These are phyloP conservation scores for Diplodus sargus DNA, from an alignment of 2,797 vertebrate genomes.

Conservation along the genomic window DNA sequence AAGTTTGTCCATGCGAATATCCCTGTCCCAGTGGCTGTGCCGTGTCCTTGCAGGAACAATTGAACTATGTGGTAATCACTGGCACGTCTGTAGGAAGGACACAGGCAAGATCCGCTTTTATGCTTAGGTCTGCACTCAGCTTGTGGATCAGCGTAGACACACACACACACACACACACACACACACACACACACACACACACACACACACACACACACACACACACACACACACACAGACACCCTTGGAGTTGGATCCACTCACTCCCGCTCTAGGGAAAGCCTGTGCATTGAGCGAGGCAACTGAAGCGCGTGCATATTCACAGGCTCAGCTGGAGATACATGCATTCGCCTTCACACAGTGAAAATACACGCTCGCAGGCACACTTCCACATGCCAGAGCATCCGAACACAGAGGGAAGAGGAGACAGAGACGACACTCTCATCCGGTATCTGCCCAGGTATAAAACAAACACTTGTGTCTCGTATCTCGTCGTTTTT, in stretches of 20 bases:
- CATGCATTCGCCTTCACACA: conserved; percentile 54
- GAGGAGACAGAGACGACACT: conserved; percentile 56
- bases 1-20: conserved; percentile 29
- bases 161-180: conserved; percentile 38
- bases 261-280: conserved; percentile 57
- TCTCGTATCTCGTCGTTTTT: conserved; percentile 13
- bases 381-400: conserved; percentile 65
- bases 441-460: conserved; percentile 67
- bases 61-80: conserved; percentile 72
- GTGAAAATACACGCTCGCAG: conserved; percentile 61
- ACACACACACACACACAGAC: conserved; percentile 12
- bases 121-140: conserved; percentile 84
- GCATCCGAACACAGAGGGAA: conserved; percentile 63
- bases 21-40: conserved; percentile 44
- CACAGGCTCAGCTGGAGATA: conserved; percentile 59
- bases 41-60: conserved; percentile 51
- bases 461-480: conserved; percentile 68
- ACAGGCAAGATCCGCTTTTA: conserved; percentile 77
- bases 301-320: conserved; percentile 70
- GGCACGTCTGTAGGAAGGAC: conserved; percentile 71
- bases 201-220: too few species aligned
- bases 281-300: conserved; percentile 66
- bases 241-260: conserved; percentile 55
- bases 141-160: conserved; percentile 66
- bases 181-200: neutral